A percentile compares a stretch with the other conserved stretches of the same genome.
phyloP scores from a whole-genome alignment of 2,888 invertebrate genomes.

The Anticlea derivata region DNA sequence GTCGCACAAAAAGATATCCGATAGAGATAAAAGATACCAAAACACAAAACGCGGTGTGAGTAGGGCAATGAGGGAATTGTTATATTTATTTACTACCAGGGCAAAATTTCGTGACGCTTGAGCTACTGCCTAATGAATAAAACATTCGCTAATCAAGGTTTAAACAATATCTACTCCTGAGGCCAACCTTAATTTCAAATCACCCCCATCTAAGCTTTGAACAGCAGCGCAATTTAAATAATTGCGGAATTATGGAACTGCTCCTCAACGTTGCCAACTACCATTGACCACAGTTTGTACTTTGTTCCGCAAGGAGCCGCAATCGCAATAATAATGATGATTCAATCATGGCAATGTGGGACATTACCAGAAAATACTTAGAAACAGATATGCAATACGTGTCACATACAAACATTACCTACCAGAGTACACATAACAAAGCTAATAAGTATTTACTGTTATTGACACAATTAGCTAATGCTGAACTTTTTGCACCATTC shows the following conservation, averaged over 20 bases:
- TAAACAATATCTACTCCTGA: slow-evolving; percentile 32
- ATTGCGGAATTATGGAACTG: neutral
- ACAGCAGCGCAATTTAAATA: slow-evolving; percentile 4
- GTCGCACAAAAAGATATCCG: slow-evolving; percentile 35
- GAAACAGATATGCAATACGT: neutral
- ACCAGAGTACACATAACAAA: neutral
- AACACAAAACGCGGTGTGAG: slow-evolving; percentile 31
- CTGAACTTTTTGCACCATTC: neutral
- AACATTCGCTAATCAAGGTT: slow-evolving; percentile 45
- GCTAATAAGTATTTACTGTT: neutral
- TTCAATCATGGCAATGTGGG: slow-evolving; percentile 17
- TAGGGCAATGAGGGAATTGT: slow-evolving; percentile 28
- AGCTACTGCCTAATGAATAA: slow-evolving; percentile 47
- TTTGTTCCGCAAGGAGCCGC: slow-evolving; percentile 34
- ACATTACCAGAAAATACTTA: slow-evolving; percentile 13
- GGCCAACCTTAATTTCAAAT: slow-evolving; percentile 27
- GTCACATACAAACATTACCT: too few relatives aligned
- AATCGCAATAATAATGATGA: slow-evolving; percentile 28
- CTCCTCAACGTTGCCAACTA: slow-evolving; percentile 15
- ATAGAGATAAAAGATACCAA: slow-evolving; percentile 33
- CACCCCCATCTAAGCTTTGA: neutral
- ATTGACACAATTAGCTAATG: neutral
- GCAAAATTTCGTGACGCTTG: slow-evolving; percentile 41
- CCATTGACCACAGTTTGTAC: slow-evolving; percentile 28
- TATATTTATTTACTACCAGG: slow-evolving; percentile 39